Evolutionary conservation across 2,113 vertebrate genomes (phyloP), one percentile per base, ranked within the genome.

Genomic region (Plestiodon gilberti): DNA sequence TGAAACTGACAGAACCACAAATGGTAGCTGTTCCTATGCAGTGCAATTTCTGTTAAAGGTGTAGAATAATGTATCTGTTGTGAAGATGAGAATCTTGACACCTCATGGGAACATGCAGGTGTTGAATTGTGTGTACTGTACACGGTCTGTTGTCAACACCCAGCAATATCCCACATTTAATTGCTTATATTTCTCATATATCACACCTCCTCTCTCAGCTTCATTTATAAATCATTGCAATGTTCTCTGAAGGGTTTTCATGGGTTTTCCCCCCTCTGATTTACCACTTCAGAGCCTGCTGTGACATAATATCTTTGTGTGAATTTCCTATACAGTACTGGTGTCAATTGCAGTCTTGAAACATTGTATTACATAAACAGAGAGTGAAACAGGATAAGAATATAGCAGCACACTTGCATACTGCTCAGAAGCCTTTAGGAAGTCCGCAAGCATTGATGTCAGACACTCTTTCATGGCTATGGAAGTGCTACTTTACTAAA

Each of bases 151-250:
- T 74, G 78, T 86, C 78, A 84, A 65, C 40, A 84, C 73, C 85
- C 38, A 81, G 69, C 85, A 81, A 86, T 74, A 81, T 86, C 69
- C 85, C 69, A 86, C 57, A 81, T 64, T 86, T 86, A 86, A 86
- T 86, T 80, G 77, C 67, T 74, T 80, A 74, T 81, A 86, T 71
- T 81, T 81, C 40, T 86, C 85, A 86, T 86, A 75, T 74, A 81
- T 86, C 69, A 86, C 69, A 86, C 78, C 69, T 55, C 67, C 73
- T 23, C 57, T 85, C 69, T 55, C 61, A 81, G 61, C 82, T 88
- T 84, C 81, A 62, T 84, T 84, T 81, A 81, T 84, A 81, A 81
- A 84, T 88, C 55, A 59, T n/a, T 65, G 7, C 38, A 78, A 79
- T 87, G 20, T 78, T 81, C 83, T 85, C 87, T 76, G 40, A 87